A percentile compares a stretch with the other conserved stretches of the same genome.
These are phyloP conservation scores for Zaprionus gabonicus DNA, from an alignment of 1,140 invertebrate species.

Conservation along the genomic window DNA sequence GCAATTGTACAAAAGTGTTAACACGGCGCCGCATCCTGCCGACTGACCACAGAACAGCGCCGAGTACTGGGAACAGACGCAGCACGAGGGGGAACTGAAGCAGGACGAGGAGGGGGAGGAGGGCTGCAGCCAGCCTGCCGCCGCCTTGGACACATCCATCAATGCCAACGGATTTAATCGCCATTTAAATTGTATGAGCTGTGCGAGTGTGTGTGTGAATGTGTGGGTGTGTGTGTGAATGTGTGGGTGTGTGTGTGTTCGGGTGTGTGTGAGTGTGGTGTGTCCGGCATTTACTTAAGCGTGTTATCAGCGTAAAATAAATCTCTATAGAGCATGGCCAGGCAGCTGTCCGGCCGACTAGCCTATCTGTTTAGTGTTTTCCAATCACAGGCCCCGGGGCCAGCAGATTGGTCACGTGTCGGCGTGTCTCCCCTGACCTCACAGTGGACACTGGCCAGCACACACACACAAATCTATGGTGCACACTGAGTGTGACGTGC, in stretches of 20 bases:
- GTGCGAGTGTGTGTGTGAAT: not conserved
- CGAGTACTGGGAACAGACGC: constrained; percentile 9
- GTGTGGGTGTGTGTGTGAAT: not conserved
- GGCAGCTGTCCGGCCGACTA: constrained; percentile 39
- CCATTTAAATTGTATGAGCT: constrained; percentile 79
- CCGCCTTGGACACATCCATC: constrained; percentile 81
- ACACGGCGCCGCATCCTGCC: constrained; percentile 78
- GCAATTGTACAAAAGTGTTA: constrained; percentile 83
- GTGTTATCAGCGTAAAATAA: constrained; percentile 82
- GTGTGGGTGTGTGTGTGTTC: not conserved
- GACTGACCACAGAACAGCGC: constrained; percentile 70
- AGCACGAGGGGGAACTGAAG: constrained; percentile 4
- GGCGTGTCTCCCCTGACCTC: constrained; percentile 20
- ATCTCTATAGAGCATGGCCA: constrained; percentile 71
- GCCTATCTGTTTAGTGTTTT: constrained; percentile 80
- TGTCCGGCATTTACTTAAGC: constrained; percentile 77
- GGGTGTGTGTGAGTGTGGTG: constrained; percentile 17
- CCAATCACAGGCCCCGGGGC: constrained; percentile 71
- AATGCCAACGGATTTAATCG: constrained; percentile 83
- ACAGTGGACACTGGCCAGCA: constrained; percentile 48
- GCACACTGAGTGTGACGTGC: constrained; percentile 72
- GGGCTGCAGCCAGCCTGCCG: constrained; percentile 15
- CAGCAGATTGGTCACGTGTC: constrained; percentile 74
- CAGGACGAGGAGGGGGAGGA: constrained; percentile 7
- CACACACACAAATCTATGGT: no score